Base-by-base conservation (phyloP, 2,797 vertebrate species). In the Gorsachius magnificus region DNA sequence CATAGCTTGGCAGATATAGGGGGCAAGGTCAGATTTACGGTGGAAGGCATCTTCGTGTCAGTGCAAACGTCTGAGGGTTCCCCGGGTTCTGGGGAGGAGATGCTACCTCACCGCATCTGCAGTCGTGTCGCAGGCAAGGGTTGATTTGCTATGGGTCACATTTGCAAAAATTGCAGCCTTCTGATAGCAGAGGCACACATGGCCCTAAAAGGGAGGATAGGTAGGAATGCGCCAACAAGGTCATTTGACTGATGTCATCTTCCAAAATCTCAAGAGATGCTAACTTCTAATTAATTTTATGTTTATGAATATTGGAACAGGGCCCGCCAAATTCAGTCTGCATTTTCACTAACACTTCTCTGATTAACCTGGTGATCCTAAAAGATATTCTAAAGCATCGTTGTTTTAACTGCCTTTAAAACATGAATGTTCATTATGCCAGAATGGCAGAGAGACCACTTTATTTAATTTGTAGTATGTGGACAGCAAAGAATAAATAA, bases 81-180 rank as follows among this genome's bases (percentile, higher is more conserved):
- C 25, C 14, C 26, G 16, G 16, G 66, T 11, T 38, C 71, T 46
- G 36, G 54, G 53, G 8, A 35, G 43, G 28, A 50, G 9, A 8
- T 50, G 69, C 18, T 18, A 16, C 22, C 5, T 54, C 8, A 0
- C 16, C 29, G 31, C 18, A 28, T 29, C 19, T 0, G 0, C 33
- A 87, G 66, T 31, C 0, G 0, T 4, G 10, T 29, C 9, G 3
- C 33, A 28, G 48, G 29, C 33, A 41, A 63, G 33, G 53, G 28
- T 66, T 25, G 6, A 9, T 89, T 70, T 70, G 28, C 33, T 38
- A 0, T 24, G 22, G 43, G 68, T 83, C 25, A 22, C 2, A 1
- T 54, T n/a, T 78, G 17, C 22, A n/a, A 66, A 64, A 54, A 13
- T 3, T 0, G 5, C 14, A 54, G 60, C 35, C 11, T 64, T 50